Evolutionary conservation across 2,113 vertebrate species (phyloP).

Genomic region (Candoia aspera): DNA sequence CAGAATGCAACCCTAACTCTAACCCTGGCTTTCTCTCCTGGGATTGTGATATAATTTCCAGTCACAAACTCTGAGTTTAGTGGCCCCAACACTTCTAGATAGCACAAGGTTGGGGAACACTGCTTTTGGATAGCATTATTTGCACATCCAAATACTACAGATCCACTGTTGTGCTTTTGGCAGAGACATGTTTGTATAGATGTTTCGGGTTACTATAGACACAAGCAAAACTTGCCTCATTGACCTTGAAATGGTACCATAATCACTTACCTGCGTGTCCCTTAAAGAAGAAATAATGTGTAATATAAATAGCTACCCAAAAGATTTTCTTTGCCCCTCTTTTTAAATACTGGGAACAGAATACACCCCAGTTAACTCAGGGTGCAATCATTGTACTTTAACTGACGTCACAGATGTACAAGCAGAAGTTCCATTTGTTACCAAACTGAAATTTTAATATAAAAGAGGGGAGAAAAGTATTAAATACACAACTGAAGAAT

Average conservation of each 20-base stretch:
- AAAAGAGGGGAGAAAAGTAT: background rate
- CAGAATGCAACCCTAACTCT: too few species aligned
- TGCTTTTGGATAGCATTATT: too few species aligned
- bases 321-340: background rate
- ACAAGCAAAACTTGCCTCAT: background rate
- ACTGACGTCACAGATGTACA: background rate
- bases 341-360: background rate
- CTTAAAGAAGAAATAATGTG: background rate
- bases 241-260: background rate
- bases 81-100: too few species aligned
- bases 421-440: background rate
- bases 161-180: too few species aligned
- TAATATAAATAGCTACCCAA: background rate
- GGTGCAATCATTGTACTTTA: background rate
- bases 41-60: too few species aligned
- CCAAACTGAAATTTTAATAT: background rate
- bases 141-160: too few species aligned
- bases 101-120: too few species aligned
- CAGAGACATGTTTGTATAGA: too few species aligned
- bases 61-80: too few species aligned
- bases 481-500: background rate
- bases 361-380: background rate
- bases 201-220: too few species aligned
- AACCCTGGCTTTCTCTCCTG: too few species aligned
- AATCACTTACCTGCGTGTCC: background rate